phyloP scores from a whole-genome alignment of 2,888 invertebrate species.

The Nyleta sp. region DNA sequence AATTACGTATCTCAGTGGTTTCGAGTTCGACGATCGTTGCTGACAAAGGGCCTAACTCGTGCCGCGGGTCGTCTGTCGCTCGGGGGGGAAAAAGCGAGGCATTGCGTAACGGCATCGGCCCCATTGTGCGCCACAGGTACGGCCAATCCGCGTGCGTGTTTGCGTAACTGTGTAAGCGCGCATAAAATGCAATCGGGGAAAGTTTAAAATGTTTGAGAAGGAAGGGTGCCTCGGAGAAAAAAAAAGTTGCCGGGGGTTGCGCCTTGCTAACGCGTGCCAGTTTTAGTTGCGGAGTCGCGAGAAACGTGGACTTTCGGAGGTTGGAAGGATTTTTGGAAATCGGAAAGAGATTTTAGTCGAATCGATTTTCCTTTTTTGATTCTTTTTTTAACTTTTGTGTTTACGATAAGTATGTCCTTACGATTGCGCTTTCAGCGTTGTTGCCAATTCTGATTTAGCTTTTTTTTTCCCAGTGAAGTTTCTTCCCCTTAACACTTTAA shows the following conservation, averaged over 20 bases:
- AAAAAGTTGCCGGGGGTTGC: slow-evolving; percentile 43
- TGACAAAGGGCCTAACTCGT: slow-evolving; percentile 65
- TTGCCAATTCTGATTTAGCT: too few relatives aligned
- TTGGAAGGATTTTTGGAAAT: too few relatives aligned
- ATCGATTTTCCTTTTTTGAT: too few relatives aligned
- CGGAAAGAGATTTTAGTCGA: too few relatives aligned
- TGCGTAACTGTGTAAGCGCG: slow-evolving; percentile 60
- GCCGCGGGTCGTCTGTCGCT: slow-evolving; percentile 67
- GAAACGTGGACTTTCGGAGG: too few relatives aligned
- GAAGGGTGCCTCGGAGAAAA: slow-evolving; percentile 74
- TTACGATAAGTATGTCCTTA: too few relatives aligned
- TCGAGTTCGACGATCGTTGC: slow-evolving; percentile 54
- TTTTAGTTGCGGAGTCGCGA: not conserved
- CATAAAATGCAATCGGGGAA: slow-evolving; percentile 68
- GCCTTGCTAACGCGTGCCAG: slow-evolving; percentile 67
- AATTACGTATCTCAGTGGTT: slow-evolving; percentile 64
- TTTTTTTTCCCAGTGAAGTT: too few relatives aligned
- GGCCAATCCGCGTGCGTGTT: slow-evolving; percentile 64
- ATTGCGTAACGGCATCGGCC: slow-evolving; percentile 71
- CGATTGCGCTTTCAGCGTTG: too few relatives aligned
- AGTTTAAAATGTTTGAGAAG: slow-evolving; percentile 79
- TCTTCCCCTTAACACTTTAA: too few relatives aligned
- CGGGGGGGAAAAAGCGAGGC: slow-evolving; percentile 62
- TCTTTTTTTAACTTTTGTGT: too few relatives aligned
- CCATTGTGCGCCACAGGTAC: slow-evolving; percentile 66